Percentiles rank a stretch among this genome's conserved stretches.
phyloP scores from a whole-genome alignment of 2,888 invertebrate genomes.

The Aethes cnicana region DNA sequence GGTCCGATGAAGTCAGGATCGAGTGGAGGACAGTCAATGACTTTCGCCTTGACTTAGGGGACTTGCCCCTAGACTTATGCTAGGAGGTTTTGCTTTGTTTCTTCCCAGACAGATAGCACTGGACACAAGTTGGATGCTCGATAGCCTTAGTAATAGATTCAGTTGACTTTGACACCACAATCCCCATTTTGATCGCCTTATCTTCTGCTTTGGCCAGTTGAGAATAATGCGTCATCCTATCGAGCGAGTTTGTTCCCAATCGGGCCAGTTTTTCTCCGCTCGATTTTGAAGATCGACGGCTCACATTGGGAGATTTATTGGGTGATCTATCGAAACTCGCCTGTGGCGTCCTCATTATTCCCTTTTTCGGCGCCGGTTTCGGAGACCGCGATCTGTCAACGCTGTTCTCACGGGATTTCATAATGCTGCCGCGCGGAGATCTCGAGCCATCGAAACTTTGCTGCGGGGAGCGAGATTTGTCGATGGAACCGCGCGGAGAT shows the following conservation, averaged over 20 bases:
- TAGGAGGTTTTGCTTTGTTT: conserved; percentile 83
- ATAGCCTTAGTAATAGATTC: conserved; percentile 81
- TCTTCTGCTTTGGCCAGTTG: conserved; percentile 77
- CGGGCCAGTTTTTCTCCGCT: conserved; percentile 70
- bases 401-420: conserved; percentile 75
- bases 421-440: conserved; percentile 75
- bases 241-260: conserved; percentile 75
- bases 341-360: conserved; percentile 78
- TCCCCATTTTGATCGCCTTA: conserved; percentile 78
- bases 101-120: conserved; percentile 86
- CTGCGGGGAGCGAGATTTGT: conserved; percentile 81
- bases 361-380: conserved; percentile 75
- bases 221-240: conserved; percentile 75
- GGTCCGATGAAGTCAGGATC: conserved; percentile 67
- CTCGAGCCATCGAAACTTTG: conserved; percentile 79
- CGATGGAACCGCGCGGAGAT: conserved; percentile 82
- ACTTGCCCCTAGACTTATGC: conserved; percentile 86
- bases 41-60: conserved; percentile 77
- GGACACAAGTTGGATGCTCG: conserved; percentile 88
- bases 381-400: conserved; percentile 72
- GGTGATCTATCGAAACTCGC: conserved; percentile 77
- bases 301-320: conserved; percentile 71
- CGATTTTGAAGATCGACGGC: conserved; percentile 69
- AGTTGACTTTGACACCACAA: conserved; percentile 81
- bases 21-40: conserved; percentile 63